Percentiles rank a stretch among this genome's conserved stretches.
Evolutionary conservation across 2,797 vertebrate genomes (phyloP).

Genomic region (Distichodus sexfasciatus): DNA sequence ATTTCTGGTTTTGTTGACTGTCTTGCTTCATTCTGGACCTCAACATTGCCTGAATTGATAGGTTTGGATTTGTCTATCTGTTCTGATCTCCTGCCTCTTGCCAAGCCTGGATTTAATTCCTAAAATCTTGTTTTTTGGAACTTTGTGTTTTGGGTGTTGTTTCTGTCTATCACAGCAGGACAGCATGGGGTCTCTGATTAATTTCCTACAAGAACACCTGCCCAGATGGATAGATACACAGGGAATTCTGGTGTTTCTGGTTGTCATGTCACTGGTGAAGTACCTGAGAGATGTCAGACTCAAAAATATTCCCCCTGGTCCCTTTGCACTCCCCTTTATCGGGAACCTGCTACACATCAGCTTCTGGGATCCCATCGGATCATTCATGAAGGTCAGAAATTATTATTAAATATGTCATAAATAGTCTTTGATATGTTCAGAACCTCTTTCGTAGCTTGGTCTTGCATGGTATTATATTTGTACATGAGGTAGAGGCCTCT

Average conservation of each 20-base stretch:
- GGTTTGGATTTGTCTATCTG: too few species aligned
- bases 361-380: constrained; percentile 35
- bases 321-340: constrained; percentile 52
- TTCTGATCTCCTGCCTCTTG: too few species aligned
- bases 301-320: constrained; percentile 56
- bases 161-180: neutral
- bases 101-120: too few species aligned
- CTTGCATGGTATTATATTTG: too few species aligned
- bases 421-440: too few species aligned
- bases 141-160: too few species aligned
- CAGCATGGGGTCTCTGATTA: neutral
- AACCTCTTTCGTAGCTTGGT: too few species aligned
- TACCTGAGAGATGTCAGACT: constrained; percentile 46
- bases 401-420: neutral
- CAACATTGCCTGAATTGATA: too few species aligned
- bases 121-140: too few species aligned
- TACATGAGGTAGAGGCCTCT: neutral
- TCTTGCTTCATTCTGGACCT: too few species aligned
- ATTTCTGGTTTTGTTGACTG: too few species aligned
- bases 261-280: constrained; percentile 51
- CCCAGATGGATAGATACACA: constrained; percentile 48
- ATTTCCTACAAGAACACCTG: neutral
- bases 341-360: constrained; percentile 58
- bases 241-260: constrained; percentile 50
- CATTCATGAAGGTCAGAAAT: constrained; percentile 48